A percentile compares a stretch with the other conserved stretches of the same genome.
Evolutionary conservation across 1,140 invertebrate genomes (phyloP).

Genomic region (Lordiphosa stackelbergi): DNA sequence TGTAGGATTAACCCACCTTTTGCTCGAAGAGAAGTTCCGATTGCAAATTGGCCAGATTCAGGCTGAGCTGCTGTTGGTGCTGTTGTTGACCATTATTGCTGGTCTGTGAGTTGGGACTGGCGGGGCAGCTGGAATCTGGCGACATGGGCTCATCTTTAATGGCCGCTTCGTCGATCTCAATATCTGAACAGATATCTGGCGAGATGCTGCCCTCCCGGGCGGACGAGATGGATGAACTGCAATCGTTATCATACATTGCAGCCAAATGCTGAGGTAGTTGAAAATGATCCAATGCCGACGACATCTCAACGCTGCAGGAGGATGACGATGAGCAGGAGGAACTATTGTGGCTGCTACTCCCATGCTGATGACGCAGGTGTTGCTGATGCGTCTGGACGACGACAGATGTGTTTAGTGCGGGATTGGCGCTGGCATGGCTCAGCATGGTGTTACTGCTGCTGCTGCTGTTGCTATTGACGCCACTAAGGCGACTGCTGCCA

Average conservation of each 20-base stretch:
- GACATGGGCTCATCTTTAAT: slow-evolving; percentile 87
- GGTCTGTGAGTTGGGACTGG: slow-evolving; percentile 78
- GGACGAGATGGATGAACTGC: slow-evolving; percentile 61
- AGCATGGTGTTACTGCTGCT: slow-evolving; percentile 37
- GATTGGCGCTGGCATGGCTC: slow-evolving; percentile 40
- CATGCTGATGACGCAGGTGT: slow-evolving; percentile 25
- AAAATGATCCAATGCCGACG: slow-evolving; percentile 43
- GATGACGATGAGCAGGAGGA: slow-evolving; percentile 3
- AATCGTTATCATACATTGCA: slow-evolving; percentile 61
- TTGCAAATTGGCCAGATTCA: slow-evolving; percentile 78
- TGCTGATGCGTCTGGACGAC: slow-evolving; percentile 25
- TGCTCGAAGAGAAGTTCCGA: slow-evolving; percentile 72
- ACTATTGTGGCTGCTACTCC: slow-evolving; percentile 18
- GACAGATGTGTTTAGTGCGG: slow-evolving; percentile 45
- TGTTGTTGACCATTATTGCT: slow-evolving; percentile 26
- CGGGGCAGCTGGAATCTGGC: slow-evolving; percentile 82
- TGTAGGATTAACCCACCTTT: slow-evolving; percentile 43
- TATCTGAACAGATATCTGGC: slow-evolving; percentile 70
- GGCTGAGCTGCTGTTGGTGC: slow-evolving; percentile 50
- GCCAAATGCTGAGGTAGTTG: slow-evolving; percentile 64
- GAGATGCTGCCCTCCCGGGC: slow-evolving; percentile 66
- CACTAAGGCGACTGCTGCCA: slow-evolving; percentile 20
- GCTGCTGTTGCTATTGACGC: slow-evolving; percentile 9
- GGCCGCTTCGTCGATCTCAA: slow-evolving; percentile 78
- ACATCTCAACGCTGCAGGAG: slow-evolving; percentile 14